Percentiles rank a stretch among this genome's conserved stretches.
Evolutionary conservation across 2,888 invertebrate species (phyloP).

Genomic region (Deilephila elpenor): DNA sequence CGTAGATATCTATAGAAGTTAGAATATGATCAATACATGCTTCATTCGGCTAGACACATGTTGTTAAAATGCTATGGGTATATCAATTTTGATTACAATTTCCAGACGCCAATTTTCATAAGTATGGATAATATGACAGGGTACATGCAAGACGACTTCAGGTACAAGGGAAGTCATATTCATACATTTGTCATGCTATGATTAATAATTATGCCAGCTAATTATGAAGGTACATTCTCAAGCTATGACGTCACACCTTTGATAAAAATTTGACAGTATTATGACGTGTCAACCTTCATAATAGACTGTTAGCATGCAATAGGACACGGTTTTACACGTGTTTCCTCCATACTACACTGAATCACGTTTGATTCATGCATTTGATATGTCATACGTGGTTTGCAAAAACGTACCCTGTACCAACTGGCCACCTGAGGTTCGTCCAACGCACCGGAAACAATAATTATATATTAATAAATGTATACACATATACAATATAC

Average conservation of each 20-base stretch:
- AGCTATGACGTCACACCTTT: not conserved
- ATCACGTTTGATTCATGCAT: conserved; percentile 31
- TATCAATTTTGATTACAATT: not conserved
- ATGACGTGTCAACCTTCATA: conserved; percentile 15
- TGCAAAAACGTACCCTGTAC: conserved; percentile 91
- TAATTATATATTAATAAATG: conserved; percentile 68
- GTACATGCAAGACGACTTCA: conserved; percentile 7
- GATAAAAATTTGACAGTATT: not conserved
- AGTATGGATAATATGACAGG: not conserved
- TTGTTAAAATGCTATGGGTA: not conserved
- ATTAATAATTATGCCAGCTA: not conserved
- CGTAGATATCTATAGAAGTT: not conserved
- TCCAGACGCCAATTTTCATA: not conserved
- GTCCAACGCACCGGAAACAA: conserved; percentile 81
- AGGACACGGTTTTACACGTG: conserved; percentile 25
- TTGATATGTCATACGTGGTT: conserved; percentile 28
- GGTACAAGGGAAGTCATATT: conserved; percentile 5
- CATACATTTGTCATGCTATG: conserved; percentile 13
- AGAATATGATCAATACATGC: conserved; percentile 3
- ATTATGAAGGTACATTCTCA: conserved; percentile 17
- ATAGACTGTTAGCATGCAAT: conserved; percentile 23
- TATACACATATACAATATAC: conserved; percentile 10
- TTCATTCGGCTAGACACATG: conserved; percentile 11
- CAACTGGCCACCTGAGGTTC: conserved; percentile 93
- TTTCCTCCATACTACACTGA: conserved; percentile 29